Percentiles rank a stretch among this genome's conserved stretches.
Evolutionary conservation across 1,140 invertebrate genomes (phyloP).

Genomic region (Drosophila mojavensis): DNA sequence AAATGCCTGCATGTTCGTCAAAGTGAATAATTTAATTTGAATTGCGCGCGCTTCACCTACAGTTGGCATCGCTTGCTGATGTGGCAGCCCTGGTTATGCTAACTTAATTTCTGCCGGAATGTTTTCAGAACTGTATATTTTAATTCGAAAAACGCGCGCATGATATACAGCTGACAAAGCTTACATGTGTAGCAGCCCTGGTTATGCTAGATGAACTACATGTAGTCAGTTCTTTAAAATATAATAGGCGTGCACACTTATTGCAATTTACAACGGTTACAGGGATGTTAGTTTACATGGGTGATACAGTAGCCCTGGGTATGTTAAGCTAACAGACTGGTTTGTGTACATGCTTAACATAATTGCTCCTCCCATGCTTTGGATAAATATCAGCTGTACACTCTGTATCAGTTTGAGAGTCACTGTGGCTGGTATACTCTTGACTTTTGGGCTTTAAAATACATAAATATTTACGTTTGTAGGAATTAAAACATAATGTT

Average conservation of each 20-base stretch:
- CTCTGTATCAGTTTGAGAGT: background rate
- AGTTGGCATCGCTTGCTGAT: background rate
- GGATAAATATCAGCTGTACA: background rate
- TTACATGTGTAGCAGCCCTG: too few species aligned
- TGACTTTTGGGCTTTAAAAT: background rate
- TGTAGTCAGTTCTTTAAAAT: too few species aligned
- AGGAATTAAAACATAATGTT: too few species aligned
- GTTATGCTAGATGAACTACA: too few species aligned
- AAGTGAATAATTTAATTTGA: constrained; percentile 2
- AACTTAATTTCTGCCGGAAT: background rate
- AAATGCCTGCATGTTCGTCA: constrained; percentile 7
- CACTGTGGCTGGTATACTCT: background rate
- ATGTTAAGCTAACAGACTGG: background rate
- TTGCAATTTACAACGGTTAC: too few species aligned
- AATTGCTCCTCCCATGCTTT: background rate
- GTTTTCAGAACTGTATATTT: too few species aligned
- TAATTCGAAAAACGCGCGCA: too few species aligned
- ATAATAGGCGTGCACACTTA: too few species aligned
- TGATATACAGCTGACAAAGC: too few species aligned
- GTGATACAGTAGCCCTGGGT: background rate
- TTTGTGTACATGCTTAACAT: constrained; percentile 18
- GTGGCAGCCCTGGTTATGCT: background rate
- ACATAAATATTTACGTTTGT: background rate
- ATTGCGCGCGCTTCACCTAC: background rate
- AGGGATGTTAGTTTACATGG: too few species aligned